Base-by-base conservation (phyloP, 2,888 invertebrate genomes). In the Notodonta dromedarius region DNA sequence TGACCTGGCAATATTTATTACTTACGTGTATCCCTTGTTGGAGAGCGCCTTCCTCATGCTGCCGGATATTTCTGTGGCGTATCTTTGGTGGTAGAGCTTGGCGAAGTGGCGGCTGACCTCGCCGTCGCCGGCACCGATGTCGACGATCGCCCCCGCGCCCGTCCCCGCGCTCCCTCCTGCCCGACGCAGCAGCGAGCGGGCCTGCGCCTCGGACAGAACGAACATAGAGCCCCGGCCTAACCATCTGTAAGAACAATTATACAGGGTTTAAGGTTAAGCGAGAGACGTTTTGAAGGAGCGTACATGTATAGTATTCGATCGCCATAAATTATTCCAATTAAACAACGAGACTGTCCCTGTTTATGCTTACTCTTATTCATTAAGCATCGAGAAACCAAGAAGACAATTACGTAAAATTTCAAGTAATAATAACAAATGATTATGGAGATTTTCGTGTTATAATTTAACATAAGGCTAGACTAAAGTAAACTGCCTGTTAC, bases 81-180 rank as follows among this genome's bases (percentile, higher is more conserved):
- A 98, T 54, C 97, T 95, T 60, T 95, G 91, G 6, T 94, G 86
- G 91, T 97, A 98, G 67, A 97, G 95, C 58, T 95, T 94, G 0
- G 96, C 95, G 89, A 99, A 95, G 63, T 96, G 95, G 16, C 96
- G 94, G 51, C 99, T 99, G 58, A 99, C 98, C 80, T 97, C 96
- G 0, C 99, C 99, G 91, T 99, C 99, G 2, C 99, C 99, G 4
- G 99, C 99, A 56, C 99, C 99, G 59, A 99, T 94, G 92, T 99
- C 99, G 56, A 99, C 94, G 52, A 96, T 82, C 9, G 95, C 90
- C 54, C 83, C 85, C 40, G 73, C 61, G 24, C 67, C 69, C 51
- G 60, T 63, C 59, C 68, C 68, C 58, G 66, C 71, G 59, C 67
- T 66, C 0, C 65, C 70, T 44, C 73, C 74, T 0, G 67, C 67